Evolutionary conservation across 2,888 invertebrate genomes (phyloP), one percentile per base, ranked within the genome.

Genomic region (Acronicta aceris): DNA sequence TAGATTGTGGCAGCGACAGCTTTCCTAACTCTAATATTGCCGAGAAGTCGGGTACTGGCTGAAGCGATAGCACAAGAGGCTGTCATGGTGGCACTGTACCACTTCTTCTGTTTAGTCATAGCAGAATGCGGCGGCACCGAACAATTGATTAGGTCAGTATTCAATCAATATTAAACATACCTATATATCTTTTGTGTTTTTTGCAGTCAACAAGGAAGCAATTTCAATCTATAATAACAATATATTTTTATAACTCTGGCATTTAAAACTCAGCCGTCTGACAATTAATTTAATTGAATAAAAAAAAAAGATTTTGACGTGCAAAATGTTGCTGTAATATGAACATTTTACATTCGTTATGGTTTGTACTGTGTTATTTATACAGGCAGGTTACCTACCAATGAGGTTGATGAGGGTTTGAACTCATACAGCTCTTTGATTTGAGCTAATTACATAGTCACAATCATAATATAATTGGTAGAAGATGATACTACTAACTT

Each of bases 21-120:
- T 5, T 95, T 95, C 79, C 89, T 96, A 65, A 95, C 95, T 9
- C 93, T 95, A 49, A 81, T 96, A 52, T 94, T 96, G 55, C 96
- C 96, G 0, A 89, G 96, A 76, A 95, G 96, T n/a, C 95, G 96
- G 71, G 87, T 97, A 48, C 84, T 97, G 59, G 95, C 96, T 4
- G 97, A 97, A 86, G 96, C 96, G 0, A 86, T 96, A 48, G 96
- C 96, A 5, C 97, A 97, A 85, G 96, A 96, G 60, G 95, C 95
- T 50, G 96, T 97, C 66, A 96, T 96, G 96, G 94, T 96, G 45
- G 96, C 95, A 10, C 92, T 97, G 90, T 97, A 97, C 86, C 96
- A 97, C 67, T 91, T 97, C 73, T 97, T 96, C 89, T 95, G 96
- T 70, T 88, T 97, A 65, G 91, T 97, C 74, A 92, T 97, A 33